Evolutionary conservation across 2,888 invertebrate species (phyloP).

Genomic region (Trichogramma dendrolimi): DNA sequence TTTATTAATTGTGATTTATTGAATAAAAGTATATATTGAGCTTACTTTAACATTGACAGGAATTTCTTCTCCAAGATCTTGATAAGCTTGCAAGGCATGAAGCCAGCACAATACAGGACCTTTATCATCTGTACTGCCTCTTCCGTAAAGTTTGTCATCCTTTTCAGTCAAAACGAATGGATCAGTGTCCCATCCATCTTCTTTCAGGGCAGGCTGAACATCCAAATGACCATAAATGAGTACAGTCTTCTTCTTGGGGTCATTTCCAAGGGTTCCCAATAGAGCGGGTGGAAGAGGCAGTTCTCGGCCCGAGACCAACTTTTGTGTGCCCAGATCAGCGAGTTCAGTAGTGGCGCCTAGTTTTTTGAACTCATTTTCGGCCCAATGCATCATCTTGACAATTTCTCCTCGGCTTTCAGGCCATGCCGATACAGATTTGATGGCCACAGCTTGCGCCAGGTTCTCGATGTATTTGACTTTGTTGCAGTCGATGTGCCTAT

Average conservation of each 20-base stretch:
- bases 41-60: constrained; percentile 68
- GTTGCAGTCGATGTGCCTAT: constrained; percentile 66
- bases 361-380: constrained; percentile 62
- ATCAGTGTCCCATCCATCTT: constrained; percentile 94
- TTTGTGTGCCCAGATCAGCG: constrained; percentile 73
- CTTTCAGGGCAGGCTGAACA: constrained; percentile 90
- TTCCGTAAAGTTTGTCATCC: constrained; percentile 83
- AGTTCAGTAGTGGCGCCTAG: constrained; percentile 71
- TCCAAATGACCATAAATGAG: constrained; percentile 96
- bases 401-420: constrained; percentile 77
- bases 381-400: constrained; percentile 82
- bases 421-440: constrained; percentile 93
- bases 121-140: constrained; percentile 93
- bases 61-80: constrained; percentile 65
- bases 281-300: constrained; percentile 83
- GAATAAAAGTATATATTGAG: constrained; percentile 5
- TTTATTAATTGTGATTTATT: background rate
- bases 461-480: constrained; percentile 71
- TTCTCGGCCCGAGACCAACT: constrained; percentile 65
- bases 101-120: constrained; percentile 94
- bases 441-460: constrained; percentile 82
- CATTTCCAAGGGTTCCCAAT: constrained; percentile 71
- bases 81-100: constrained; percentile 85
- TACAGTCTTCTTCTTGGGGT: constrained; percentile 85
- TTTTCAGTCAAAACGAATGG: constrained; percentile 87